Evolutionary conservation across 2,888 invertebrate genomes (phyloP).

Genomic region (Eristalis pertinax): DNA sequence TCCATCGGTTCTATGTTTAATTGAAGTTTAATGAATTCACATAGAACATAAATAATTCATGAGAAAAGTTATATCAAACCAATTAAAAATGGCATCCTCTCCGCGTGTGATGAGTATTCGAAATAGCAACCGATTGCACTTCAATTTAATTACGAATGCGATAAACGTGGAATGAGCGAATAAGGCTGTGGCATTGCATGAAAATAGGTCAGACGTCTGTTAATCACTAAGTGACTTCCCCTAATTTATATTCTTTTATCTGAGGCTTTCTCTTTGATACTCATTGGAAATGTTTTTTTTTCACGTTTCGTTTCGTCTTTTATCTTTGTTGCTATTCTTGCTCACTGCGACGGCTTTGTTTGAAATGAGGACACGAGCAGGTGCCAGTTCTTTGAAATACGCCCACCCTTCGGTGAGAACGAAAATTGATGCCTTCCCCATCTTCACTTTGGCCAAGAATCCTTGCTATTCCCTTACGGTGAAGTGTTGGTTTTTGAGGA

Average conservation of each 20-base stretch:
- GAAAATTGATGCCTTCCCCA: conserved; percentile 3
- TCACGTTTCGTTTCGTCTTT: background rate
- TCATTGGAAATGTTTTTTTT: conserved; percentile 20
- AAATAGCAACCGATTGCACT: conserved; percentile 45
- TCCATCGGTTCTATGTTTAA: conserved; percentile 10
- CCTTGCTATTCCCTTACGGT: conserved; percentile 1
- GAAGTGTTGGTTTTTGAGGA: background rate
- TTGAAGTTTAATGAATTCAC: conserved; percentile 46
- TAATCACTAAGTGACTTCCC: conserved; percentile 59
- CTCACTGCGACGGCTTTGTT: background rate
- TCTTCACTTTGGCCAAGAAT: background rate
- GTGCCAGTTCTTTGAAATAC: conserved; percentile 10
- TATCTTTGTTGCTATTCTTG: conserved; percentile 13
- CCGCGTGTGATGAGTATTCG: conserved; percentile 28
- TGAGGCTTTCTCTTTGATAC: conserved; percentile 41
- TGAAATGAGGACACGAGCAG: conserved; percentile 32
- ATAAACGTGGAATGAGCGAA: conserved; percentile 18
- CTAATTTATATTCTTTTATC: conserved; percentile 46
- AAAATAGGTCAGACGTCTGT: conserved; percentile 69
- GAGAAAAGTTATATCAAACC: conserved; percentile 19
- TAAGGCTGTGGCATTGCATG: background rate
- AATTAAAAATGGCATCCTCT: conserved; percentile 45
- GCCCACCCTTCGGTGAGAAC: conserved; percentile 18
- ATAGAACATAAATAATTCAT: conserved; percentile 51
- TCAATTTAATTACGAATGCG: conserved; percentile 58